phyloP scores from a whole-genome alignment of 2,888 invertebrate genomes.

The Unio delphinus region DNA sequence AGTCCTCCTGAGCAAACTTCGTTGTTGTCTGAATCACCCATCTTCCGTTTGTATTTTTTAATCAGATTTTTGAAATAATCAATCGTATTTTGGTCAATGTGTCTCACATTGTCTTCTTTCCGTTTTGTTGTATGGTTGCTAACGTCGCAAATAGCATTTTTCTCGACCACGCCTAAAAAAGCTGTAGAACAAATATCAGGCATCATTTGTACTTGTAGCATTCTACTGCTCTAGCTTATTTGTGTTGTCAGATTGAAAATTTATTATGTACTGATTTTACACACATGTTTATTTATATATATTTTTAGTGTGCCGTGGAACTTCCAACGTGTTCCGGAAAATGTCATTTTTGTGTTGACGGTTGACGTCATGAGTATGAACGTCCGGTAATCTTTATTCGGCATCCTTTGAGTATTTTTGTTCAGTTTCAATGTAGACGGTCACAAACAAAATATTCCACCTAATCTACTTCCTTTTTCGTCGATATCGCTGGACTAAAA shows the following conservation, averaged over 20 bases:
- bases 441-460: too few relatives aligned
- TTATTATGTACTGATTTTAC: too few relatives aligned
- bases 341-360: slow-evolving; percentile 6
- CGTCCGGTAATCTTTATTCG: too few relatives aligned
- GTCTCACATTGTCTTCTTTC: background rate
- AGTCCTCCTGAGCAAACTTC: slow-evolving; percentile 55
- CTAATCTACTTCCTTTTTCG: slow-evolving; percentile 20
- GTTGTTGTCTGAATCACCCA: slow-evolving; percentile 36
- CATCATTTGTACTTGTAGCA: slow-evolving; percentile 7
- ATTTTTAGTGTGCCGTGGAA: slow-evolving; percentile 1
- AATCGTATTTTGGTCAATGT: slow-evolving; percentile 30
- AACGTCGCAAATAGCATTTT: too few relatives aligned
- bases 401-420: too few relatives aligned
- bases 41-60: slow-evolving; percentile 55
- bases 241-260: too few relatives aligned
- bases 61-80: slow-evolving; percentile 49
- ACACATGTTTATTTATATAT: too few relatives aligned
- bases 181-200: slow-evolving; percentile 4
- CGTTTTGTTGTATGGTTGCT: too few relatives aligned
- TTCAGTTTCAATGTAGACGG: too few relatives aligned
- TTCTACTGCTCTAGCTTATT: background rate
- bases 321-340: slow-evolving; percentile 51
- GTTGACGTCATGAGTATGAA: slow-evolving; percentile 3
- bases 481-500: slow-evolving; percentile 29
- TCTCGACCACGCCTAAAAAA: background rate